Base-by-base conservation (phyloP, 1,140 invertebrate species). In the Argopecten irradians region DNA sequence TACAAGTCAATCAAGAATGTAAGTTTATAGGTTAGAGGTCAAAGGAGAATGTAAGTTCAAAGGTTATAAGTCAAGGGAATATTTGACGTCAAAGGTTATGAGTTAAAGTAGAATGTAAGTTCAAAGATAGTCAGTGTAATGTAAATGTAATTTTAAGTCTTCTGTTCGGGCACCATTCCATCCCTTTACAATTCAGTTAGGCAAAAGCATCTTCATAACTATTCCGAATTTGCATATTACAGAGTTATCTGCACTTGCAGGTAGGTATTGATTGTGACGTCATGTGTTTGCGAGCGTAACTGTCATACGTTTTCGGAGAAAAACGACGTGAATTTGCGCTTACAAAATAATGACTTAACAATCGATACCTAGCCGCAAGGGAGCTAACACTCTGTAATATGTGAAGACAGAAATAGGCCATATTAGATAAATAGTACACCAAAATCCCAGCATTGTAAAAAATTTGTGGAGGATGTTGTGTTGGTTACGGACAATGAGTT, bases 401-500 rank as follows among this genome's bases (percentile, higher is more conserved):
- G 19, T 19, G 22, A n/a, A 0, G 19, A 19, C 14, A 36, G 36
- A 19, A 13, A 22, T 83, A 11, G 11, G 32, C 16, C 33, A 13
- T 11, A 83, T 83, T 33, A 14, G 16, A 83, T 83, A 14, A 19
- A 19, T 83, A 16, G 94, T 8, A 88, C 86, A 41, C 34, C 92
- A 43, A 91, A 92, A 14, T 94, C 92, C 86, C 46, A 90, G n/a
- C 91, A 94, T 82, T 95, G 94, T 89, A 91, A 90, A 34, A 87
- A 91, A 83, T 94, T 90, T 90, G 90, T 94, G 22, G 92, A 95
- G 28, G 93, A 93, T 34, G 91, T 95, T 0, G 39, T 95, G 3
- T 90, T 95, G 7, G 94, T 95, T 13, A 92, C 92, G 9, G 94
- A 95, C 86, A 86, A 92, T 82, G 94, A 95, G 88, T 92, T 95